phyloP scores from a whole-genome alignment of 2,797 vertebrate genomes.

The Amblyopsis hoosieri region DNA sequence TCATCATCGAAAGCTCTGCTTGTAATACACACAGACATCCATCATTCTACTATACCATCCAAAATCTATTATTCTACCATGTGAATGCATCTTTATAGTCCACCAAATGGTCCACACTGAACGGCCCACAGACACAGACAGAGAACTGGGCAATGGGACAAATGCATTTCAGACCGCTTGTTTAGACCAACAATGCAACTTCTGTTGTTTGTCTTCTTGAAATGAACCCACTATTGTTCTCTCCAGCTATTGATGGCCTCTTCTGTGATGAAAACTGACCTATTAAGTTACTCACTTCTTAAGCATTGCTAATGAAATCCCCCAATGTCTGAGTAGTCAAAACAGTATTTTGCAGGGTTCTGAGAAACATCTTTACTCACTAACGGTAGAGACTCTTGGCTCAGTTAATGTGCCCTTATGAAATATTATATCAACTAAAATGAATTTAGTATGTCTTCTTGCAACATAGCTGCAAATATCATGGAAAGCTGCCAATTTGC shows the following conservation, averaged over 20 bases:
- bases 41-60: no score
- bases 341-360: not conserved
- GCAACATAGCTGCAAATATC: no score
- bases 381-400: not conserved
- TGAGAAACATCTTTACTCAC: not conserved
- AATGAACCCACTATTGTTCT: constrained; percentile 32
- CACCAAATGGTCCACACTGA: constrained; percentile 31
- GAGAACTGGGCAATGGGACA: constrained; percentile 25
- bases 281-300: not conserved
- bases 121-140: constrained; percentile 42
- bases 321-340: not conserved
- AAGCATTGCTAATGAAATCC: not conserved
- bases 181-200: constrained; percentile 13
- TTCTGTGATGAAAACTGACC: not conserved
- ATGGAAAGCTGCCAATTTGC: no score
- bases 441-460: no score
- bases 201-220: constrained; percentile 31
- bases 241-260: not conserved
- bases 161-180: constrained; percentile 20
- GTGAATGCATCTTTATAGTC: constrained; percentile 29
- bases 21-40: no score
- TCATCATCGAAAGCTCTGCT: no score
- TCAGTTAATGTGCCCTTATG: not conserved
- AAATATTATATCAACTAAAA: no score
- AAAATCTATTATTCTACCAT: constrained; percentile 25